phyloP scores from a whole-genome alignment of 2,113 vertebrate genomes.

The Acrocephalus kingi region DNA sequence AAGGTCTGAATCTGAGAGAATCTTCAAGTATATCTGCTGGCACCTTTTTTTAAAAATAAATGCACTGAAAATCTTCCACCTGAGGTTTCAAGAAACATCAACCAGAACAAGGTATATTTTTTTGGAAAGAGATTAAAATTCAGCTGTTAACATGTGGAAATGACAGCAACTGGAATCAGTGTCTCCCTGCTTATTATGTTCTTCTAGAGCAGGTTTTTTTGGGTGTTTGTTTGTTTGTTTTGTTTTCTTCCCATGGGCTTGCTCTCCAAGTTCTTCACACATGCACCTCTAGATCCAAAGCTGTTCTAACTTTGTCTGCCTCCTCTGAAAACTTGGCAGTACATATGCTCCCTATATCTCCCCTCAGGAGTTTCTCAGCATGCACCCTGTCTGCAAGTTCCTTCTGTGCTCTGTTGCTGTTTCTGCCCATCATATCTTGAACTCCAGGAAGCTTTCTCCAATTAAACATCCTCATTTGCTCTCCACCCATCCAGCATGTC shows the following conservation, averaged over 20 bases:
- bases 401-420: background rate
- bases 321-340: background rate
- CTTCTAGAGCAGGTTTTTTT: background rate
- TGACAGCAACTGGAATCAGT: background rate
- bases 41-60: background rate
- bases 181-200: background rate
- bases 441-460: background rate
- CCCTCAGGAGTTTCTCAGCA: background rate
- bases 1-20: background rate
- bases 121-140: background rate
- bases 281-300: background rate
- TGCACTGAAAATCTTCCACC: background rate
- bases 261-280: background rate
- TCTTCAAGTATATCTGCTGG: background rate
- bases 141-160: background rate
- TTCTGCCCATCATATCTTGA: background rate
- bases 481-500: fast-evolving
- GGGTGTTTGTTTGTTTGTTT: background rate
- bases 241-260: background rate
- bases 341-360: background rate
- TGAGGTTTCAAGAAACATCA: background rate
- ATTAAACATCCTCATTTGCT: background rate
- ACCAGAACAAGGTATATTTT: background rate
- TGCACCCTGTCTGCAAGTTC: background rate
- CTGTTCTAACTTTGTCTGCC: background rate